Percentiles rank a stretch among this genome's conserved stretches.
Evolutionary conservation across 2,113 vertebrate species (phyloP).

Genomic region (Phrynosoma blainvillii): DNA sequence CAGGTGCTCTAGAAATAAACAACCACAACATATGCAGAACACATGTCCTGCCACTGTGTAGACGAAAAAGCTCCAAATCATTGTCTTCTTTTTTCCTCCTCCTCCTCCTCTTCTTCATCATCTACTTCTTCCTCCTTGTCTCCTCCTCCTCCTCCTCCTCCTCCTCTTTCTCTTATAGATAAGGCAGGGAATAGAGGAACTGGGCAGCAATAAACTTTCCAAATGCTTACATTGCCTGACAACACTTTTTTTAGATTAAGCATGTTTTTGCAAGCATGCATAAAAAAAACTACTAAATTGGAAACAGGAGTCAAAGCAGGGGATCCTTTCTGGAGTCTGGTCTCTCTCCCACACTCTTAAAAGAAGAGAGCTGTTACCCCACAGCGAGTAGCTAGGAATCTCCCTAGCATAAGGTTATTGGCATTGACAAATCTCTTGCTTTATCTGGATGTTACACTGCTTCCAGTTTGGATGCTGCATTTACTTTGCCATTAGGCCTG

Average conservation of each 20-base stretch:
- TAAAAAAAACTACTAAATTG: slow-evolving; percentile 39
- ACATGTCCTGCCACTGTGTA: background rate
- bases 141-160: too few species aligned
- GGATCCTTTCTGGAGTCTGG: slow-evolving; percentile 52
- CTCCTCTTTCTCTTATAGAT: background rate
- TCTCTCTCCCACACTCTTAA: slow-evolving; percentile 48
- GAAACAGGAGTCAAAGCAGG: slow-evolving; percentile 57
- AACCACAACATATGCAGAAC: background rate
- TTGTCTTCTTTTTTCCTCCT: background rate
- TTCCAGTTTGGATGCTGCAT: slow-evolving; percentile 63
- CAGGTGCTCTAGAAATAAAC: background rate
- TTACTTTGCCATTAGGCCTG: slow-evolving; percentile 54
- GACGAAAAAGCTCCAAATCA: background rate
- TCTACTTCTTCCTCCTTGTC: too few species aligned
- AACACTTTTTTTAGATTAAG: slow-evolving; percentile 44
- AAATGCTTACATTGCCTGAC: slow-evolving; percentile 9
- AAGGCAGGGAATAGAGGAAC: background rate
- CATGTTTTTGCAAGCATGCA: slow-evolving; percentile 24
- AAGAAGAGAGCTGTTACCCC: slow-evolving; percentile 31
- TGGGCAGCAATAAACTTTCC: slow-evolving; percentile 27
- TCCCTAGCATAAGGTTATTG: slow-evolving; percentile 60
- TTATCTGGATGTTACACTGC: slow-evolving; percentile 66
- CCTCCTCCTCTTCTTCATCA: too few species aligned
- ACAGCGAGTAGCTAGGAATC: slow-evolving; percentile 58
- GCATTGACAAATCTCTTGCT: slow-evolving; percentile 55